Evolutionary conservation across 2,113 vertebrate species (phyloP).

Genomic region (Antechinus flavipes): DNA sequence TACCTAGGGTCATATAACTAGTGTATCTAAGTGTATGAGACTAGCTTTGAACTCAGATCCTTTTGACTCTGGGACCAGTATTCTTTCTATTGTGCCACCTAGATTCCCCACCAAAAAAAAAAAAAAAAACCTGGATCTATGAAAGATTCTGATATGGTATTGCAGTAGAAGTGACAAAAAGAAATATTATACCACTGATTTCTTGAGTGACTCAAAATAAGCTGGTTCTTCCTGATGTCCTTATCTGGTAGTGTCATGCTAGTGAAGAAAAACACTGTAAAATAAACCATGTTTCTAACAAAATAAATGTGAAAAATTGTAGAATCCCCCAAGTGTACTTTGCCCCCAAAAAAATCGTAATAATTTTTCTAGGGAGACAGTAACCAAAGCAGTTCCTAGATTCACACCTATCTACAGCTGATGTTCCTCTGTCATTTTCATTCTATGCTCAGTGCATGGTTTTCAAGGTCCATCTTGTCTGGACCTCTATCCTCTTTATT

Average conservation of each 20-base stretch:
- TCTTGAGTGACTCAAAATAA: background rate
- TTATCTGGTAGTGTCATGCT: background rate
- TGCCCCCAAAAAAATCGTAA: background rate
- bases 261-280: background rate
- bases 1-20: too few species aligned
- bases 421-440: background rate
- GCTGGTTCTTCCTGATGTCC: background rate
- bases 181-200: background rate
- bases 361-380: background rate
- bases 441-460: background rate
- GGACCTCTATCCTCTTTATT: background rate
- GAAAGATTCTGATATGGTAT: background rate
- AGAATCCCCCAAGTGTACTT: background rate
- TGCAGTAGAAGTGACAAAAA: background rate
- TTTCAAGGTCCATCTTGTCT: background rate
- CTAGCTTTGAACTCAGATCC: too few species aligned
- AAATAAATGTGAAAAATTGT: background rate
- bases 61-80: too few species aligned
- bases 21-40: too few species aligned
- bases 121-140: too few species aligned
- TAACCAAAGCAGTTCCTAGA: background rate
- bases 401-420: background rate
- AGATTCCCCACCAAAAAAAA: too few species aligned
- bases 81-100: too few species aligned
- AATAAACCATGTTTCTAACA: background rate